Percentiles rank a stretch among this genome's conserved stretches.
These are phyloP conservation scores for Thamnophis sirtalis DNA, from an alignment of 2,113 vertebrate genomes.

Conservation along the genomic window DNA sequence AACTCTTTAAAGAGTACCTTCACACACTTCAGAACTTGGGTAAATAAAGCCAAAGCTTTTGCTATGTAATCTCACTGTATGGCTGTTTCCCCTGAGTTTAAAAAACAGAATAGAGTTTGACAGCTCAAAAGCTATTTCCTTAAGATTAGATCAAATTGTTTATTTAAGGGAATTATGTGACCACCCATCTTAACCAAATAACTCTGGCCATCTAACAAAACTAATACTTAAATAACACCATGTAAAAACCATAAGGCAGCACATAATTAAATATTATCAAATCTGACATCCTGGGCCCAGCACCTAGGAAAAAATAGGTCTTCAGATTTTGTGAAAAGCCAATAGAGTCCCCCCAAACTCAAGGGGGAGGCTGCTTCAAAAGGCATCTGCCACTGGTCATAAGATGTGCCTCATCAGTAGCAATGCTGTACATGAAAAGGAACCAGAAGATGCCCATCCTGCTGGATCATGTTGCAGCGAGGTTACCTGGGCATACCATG, in stretches of 20 bases:
- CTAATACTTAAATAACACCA: background rate
- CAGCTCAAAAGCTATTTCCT: background rate
- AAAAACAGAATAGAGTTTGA: too few species aligned
- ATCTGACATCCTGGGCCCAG: background rate
- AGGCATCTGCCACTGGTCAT: background rate
- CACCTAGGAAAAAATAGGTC: background rate
- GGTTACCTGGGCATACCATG: background rate
- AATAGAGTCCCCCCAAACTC: background rate
- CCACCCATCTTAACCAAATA: background rate
- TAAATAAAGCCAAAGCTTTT: background rate
- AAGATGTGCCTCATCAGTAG: background rate
- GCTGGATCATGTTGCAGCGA: background rate
- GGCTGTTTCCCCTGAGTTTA: background rate
- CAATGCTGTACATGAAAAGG: background rate
- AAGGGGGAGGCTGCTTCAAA: background rate
- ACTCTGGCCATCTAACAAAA: background rate
- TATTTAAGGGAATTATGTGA: background rate
- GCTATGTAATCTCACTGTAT: background rate
- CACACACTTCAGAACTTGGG: background rate
- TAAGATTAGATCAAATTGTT: background rate
- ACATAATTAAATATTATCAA: background rate
- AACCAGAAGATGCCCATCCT: background rate
- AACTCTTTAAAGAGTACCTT: background rate
- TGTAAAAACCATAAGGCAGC: background rate
- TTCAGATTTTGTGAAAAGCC: background rate